phyloP scores from a whole-genome alignment of 2,888 invertebrate genomes.

The Shargacucullia verbasci region DNA sequence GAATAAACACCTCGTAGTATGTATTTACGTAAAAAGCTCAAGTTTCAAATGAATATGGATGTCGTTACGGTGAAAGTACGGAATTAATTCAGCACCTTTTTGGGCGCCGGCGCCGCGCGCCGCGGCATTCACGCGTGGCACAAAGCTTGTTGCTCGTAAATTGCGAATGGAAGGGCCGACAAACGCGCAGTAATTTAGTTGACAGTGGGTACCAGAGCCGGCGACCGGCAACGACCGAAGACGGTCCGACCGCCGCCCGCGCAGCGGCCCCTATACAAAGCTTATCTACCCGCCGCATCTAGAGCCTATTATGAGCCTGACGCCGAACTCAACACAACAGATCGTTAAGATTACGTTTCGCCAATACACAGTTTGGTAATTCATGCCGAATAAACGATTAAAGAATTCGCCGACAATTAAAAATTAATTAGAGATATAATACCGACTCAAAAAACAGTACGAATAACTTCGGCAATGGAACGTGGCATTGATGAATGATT shows the following conservation, averaged over 20 bases:
- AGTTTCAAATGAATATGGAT: constrained; percentile 66
- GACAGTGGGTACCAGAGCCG: constrained; percentile 75
- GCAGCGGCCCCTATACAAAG: constrained; percentile 66
- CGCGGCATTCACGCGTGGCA: constrained; percentile 63
- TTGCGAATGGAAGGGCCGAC: constrained; percentile 82
- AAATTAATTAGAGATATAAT: constrained; percentile 57
- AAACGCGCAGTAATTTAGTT: constrained; percentile 85
- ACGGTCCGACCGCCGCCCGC: constrained; percentile 56
- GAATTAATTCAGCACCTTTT: constrained; percentile 66
- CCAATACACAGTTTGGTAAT: constrained; percentile 56
- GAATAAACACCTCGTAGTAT: constrained; percentile 48
- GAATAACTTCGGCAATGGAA: constrained; percentile 32
- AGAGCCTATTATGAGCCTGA: constrained; percentile 85
- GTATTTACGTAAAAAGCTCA: constrained; percentile 55
- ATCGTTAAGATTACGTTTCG: constrained; percentile 74
- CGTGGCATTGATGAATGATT: constrained; percentile 41
- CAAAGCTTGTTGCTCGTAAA: constrained; percentile 80
- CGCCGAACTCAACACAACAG: constrained; percentile 75
- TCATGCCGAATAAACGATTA: constrained; percentile 53
- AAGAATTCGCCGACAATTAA: constrained; percentile 57
- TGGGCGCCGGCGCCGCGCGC: constrained; percentile 73
- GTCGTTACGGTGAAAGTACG: constrained; percentile 65
- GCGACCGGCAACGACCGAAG: constrained; percentile 48
- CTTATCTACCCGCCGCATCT: constrained; percentile 83
- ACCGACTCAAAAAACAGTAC: constrained; percentile 39